phyloP scores from a whole-genome alignment of 2,113 vertebrate species.

The Chascanopsetta lugubris region DNA sequence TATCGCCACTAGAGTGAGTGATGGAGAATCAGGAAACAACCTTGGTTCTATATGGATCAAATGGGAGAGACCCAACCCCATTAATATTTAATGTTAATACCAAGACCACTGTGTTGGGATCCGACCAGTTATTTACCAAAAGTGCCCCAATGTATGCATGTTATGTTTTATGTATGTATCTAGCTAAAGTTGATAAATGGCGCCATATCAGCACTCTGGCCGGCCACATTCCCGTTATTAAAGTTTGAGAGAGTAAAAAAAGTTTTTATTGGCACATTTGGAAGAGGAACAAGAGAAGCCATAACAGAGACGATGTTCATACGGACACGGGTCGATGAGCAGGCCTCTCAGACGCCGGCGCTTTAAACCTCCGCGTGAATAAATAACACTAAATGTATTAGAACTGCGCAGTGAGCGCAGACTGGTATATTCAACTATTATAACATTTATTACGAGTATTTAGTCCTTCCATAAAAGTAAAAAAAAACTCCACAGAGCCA shows the following conservation, averaged over 20 bases:
- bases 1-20: no score
- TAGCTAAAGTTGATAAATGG: no score
- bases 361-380: neutral
- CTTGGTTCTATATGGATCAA: no score
- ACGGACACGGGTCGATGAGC: neutral
- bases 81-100: no score
- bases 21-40: no score
- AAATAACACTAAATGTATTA: conserved; percentile 9
- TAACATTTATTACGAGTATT: neutral
- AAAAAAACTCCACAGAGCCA: neutral
- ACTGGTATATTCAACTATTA: neutral
- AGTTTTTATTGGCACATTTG: neutral
- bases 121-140: no score
- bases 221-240: no score
- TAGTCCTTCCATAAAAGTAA: neutral
- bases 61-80: no score
- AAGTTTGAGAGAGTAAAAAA: neutral
- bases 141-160: no score
- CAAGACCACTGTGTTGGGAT: no score
- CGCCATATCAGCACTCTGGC: no score
- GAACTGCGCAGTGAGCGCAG: neutral
- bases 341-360: neutral
- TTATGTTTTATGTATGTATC: no score
- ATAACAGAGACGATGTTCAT: neutral
- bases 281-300: neutral